These are phyloP conservation scores for Sinodicranocentrus sp. DNA, from an alignment of 2,888 invertebrate species.

Conservation along the genomic window DNA sequence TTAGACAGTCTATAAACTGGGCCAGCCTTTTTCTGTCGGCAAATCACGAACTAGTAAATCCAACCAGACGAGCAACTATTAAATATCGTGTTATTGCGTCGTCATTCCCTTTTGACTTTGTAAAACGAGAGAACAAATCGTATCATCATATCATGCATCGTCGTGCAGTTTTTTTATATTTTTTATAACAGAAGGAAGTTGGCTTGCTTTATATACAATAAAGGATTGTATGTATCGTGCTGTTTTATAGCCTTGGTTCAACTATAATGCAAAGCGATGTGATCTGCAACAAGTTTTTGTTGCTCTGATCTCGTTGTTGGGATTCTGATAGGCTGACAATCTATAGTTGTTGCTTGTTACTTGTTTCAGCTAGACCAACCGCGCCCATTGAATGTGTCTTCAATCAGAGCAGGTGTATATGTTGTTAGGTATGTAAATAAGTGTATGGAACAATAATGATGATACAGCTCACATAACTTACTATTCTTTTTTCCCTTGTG, in stretches of 20 bases:
- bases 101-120: slow-evolving; percentile 40
- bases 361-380: not conserved
- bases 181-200: slow-evolving; percentile 21
- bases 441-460: too few relatives aligned
- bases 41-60: slow-evolving; percentile 67
- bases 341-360: not conserved
- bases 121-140: not conserved
- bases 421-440: too few relatives aligned
- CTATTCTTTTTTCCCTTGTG: too few relatives aligned
- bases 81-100: slow-evolving; percentile 29
- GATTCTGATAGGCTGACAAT: slow-evolving; percentile 41
- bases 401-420: too few relatives aligned
- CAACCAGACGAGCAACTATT: slow-evolving; percentile 57
- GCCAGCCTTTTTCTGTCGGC: slow-evolving; percentile 74
- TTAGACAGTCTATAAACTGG: slow-evolving; percentile 76
- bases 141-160: slow-evolving; percentile 2
- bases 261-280: not conserved
- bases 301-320: slow-evolving; percentile 44
- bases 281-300: slow-evolving; percentile 27
- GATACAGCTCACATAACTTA: too few relatives aligned
- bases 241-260: slow-evolving; percentile 34
- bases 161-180: slow-evolving; percentile 2
- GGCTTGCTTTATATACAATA: slow-evolving; percentile 15
- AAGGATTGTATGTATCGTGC: slow-evolving; percentile 10
- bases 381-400: slow-evolving; percentile 14